Conservation (phyloP, 2,888 invertebrate species). For the Caenorhabditis drosophilae region DNA sequence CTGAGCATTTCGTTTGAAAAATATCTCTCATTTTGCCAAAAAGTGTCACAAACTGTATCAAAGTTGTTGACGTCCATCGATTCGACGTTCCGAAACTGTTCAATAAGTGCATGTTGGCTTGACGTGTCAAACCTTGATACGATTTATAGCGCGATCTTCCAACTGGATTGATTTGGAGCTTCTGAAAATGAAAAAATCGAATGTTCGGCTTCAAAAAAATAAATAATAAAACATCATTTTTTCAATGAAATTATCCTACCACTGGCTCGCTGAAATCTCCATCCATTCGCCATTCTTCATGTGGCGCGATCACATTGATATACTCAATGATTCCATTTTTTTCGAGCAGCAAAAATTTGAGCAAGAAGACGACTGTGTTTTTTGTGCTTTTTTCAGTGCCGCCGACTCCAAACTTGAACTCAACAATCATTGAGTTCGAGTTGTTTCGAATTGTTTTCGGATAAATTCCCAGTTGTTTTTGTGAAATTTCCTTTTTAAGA, state of each 20-base stretch:
- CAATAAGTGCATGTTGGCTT: conserved; percentile 23
- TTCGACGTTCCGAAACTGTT: conserved; percentile 13
- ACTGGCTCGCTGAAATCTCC: conserved; percentile 8
- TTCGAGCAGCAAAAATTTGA: conserved; percentile 28
- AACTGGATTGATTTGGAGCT: conserved; percentile 16
- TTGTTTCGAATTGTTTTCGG: conserved; percentile 7
- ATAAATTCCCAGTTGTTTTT: conserved; percentile 24
- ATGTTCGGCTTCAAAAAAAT: background rate
- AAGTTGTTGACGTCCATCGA: conserved; percentile 2
- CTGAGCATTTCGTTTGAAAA: background rate
- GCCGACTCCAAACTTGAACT: conserved; percentile 28
- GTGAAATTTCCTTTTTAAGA: conserved; percentile 20
- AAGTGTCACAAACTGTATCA: conserved; percentile 3
- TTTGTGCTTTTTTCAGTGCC: conserved; percentile 6
- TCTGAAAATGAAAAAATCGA: background rate
- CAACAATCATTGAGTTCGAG: conserved; percentile 5
- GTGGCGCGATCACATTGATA: conserved; percentile 24
- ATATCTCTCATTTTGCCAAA: conserved; percentile 6
- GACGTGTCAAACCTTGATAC: conserved; percentile 17
- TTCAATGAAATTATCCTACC: no score
- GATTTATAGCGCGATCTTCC: conserved; percentile 14
- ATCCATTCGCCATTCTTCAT: conserved; percentile 12
- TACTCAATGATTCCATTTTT: conserved; percentile 18
- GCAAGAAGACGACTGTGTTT: conserved; percentile 6
- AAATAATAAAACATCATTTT: background rate